Evolutionary conservation across 2,888 invertebrate genomes (phyloP).

Genomic region (Drosophila melanosoma): DNA sequence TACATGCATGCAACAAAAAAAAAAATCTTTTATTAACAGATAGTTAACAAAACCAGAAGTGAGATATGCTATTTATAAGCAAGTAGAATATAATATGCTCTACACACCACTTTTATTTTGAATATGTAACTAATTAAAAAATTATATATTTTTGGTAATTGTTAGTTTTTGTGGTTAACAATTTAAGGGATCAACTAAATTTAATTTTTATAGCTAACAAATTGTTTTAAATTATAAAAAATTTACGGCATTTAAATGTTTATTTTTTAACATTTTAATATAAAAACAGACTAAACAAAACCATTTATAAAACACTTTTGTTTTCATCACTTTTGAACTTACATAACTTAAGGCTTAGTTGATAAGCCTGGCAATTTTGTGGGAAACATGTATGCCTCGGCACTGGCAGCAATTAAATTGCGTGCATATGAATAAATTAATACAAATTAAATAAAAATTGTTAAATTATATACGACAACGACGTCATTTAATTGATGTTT

Average conservation of each 20-base stretch:
- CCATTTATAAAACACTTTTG: neutral
- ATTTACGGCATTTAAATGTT: neutral
- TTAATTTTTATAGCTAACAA: neutral
- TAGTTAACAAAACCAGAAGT: slow-evolving; percentile 45
- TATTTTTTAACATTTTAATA: neutral
- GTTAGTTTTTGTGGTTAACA: neutral
- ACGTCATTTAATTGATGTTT: slow-evolving; percentile 54
- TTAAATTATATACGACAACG: slow-evolving; percentile 42
- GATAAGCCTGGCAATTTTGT: neutral
- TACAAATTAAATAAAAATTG: slow-evolving; percentile 67
- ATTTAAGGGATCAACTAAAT: neutral
- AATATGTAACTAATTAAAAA: neutral
- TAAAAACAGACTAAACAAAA: neutral
- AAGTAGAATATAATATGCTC: slow-evolving; percentile 26
- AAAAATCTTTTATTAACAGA: slow-evolving; percentile 68
- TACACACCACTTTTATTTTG: neutral
- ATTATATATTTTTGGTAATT: neutral
- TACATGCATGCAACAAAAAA: slow-evolving; percentile 44
- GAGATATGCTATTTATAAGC: neutral
- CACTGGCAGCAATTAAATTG: slow-evolving; percentile 51
- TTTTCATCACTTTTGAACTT: neutral
- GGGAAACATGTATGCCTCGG: slow-evolving; percentile 28
- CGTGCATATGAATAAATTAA: slow-evolving; percentile 65
- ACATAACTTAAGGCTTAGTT: neutral
- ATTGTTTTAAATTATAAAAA: neutral